Base-by-base conservation (phyloP, 53 echinoderm and acorn worm genomes). In the Crossaster papposus region DNA sequence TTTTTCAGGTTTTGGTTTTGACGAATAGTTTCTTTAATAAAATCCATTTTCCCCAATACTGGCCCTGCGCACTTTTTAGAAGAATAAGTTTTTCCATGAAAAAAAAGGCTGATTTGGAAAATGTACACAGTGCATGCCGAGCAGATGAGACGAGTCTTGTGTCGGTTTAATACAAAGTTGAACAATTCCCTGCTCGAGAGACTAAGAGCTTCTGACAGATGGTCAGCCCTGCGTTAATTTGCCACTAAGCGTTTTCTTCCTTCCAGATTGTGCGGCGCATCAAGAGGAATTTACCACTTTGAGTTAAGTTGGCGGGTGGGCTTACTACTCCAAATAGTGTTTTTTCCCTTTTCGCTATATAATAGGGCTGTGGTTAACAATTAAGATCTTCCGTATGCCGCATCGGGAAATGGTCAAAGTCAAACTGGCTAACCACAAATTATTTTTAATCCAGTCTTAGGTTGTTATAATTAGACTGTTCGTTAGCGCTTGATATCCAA, bases 141-240 rank as follows among this genome's bases (percentile, higher is more conserved):
- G n/a, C n/a, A n/a, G n/a, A n/a, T n/a, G n/a, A 9, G 44, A 5
- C 2, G 5, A n/a, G 15, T 34, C 36, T 20, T 14, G 33, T 36
- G 12, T 14, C 7, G 74, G 34, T 35, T 17, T n/a, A n/a, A n/a
- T n/a, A 1, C 9, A 14, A 13, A 29, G 34, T 74, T 74, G 36
- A 14, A 34, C 35, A 35, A 74, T 26, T 3, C 28, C 68, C 68
- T 34, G 28, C 17, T 35, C 29, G 54, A 26, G 22, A 33, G 83
- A 65, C 44, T 73, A 73, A 85, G 72, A 3, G 28, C 73, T 35
- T 50, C 51, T 85, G 85, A 85, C 85, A 85, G 72, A 85, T 53
- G 23, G 73, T 85, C 85, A 72, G 53, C 85, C 73, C 85, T 54
- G 37, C 53, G 76, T 74, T 87, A 87, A 87, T 87, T 87, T 34